Conservation (phyloP, 2,113 vertebrate species). For the Odobenus rosmarus region DNA sequence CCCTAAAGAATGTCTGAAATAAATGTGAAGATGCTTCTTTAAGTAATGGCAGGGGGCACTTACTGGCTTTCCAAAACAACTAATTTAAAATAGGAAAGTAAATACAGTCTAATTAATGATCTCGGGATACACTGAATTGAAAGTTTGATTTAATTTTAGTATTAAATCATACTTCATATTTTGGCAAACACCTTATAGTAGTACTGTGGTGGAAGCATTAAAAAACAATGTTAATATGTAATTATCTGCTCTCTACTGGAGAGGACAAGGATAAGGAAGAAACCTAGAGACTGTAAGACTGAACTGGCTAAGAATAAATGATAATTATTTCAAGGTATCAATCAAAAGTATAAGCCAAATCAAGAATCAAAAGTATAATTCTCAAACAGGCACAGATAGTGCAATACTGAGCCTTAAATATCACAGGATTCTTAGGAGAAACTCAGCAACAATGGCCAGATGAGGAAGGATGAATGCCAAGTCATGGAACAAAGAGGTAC, state of each 20-base stretch:
- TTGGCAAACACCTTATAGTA: not conserved
- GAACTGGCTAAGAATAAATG: slow-evolving; percentile 21
- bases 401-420: not conserved
- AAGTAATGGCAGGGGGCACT: not conserved
- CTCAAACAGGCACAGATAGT: not conserved
- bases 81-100: slow-evolving; percentile 37
- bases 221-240: not conserved
- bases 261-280: not conserved
- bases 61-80: not conserved
- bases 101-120: not conserved
- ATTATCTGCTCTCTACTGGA: not conserved
- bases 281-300: not conserved
- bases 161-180: slow-evolving; percentile 2
- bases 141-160: slow-evolving; percentile 21
- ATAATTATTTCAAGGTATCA: slow-evolving; percentile 51
- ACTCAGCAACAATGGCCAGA: not conserved
- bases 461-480: not conserved
- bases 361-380: not conserved
- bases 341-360: slow-evolving; percentile 47
- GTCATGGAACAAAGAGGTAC: not conserved
- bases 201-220: not conserved
- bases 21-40: not conserved
- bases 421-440: not conserved
- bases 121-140: not conserved
- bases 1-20: slow-evolving; percentile 2